A percentile compares a stretch with the other conserved stretches of the same genome.
Conservation (phyloP, 1,140 invertebrate species). For the Plodia interpunctella region DNA sequence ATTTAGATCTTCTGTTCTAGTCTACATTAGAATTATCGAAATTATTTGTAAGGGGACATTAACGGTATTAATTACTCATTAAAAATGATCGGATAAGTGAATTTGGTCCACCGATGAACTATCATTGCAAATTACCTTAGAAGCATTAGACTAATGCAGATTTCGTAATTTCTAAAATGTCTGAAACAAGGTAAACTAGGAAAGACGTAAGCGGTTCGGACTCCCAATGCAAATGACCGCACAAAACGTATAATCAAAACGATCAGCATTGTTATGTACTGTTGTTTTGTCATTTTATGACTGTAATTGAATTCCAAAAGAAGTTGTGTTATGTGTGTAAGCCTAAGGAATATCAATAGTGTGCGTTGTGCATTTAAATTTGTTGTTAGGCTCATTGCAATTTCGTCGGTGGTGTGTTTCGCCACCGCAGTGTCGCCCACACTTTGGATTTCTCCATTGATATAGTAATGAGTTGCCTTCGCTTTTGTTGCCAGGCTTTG, state of each 20-base stretch:
- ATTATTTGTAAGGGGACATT: no score
- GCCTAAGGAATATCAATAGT: constrained; percentile 20
- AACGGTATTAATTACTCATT: no score
- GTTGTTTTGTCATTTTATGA: constrained; percentile 3
- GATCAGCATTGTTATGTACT: not conserved
- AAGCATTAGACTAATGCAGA: no score
- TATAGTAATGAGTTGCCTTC: constrained; percentile 52
- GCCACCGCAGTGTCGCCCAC: constrained; percentile 44
- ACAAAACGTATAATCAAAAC: constrained; percentile 4
- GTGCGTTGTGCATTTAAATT: constrained; percentile 43
- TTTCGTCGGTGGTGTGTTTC: constrained; percentile 36
- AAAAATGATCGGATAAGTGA: no score
- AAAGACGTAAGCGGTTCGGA: not conserved
- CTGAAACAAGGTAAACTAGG: no score
- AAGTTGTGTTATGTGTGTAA: constrained; percentile 8
- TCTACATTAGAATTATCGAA: no score
- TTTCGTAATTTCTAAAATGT: no score
- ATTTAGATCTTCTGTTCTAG: no score
- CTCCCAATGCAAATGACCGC: not conserved
- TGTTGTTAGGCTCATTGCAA: constrained; percentile 36
- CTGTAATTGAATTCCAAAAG: constrained; percentile 4
- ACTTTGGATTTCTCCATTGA: constrained; percentile 63
- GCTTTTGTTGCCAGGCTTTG: constrained; percentile 44
- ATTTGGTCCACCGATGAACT: no score
- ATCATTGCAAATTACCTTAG: no score